Evolutionary conservation across 2,888 invertebrate species (phyloP).

Genomic region (Ophioninae sp.): DNA sequence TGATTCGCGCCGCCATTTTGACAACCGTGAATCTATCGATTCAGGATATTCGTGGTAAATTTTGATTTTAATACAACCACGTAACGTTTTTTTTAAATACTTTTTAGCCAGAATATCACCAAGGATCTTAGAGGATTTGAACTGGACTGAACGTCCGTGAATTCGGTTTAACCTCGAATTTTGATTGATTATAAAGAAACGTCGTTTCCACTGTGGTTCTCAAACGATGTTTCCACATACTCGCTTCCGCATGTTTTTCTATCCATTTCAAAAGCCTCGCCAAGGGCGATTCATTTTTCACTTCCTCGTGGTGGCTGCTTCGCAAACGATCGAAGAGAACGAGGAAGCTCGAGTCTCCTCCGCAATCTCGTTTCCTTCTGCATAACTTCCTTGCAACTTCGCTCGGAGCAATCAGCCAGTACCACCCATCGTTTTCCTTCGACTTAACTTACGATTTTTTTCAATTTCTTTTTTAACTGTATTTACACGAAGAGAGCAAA

Average conservation of each 20-base stretch:
- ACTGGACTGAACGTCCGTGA: background rate
- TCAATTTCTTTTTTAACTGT: background rate
- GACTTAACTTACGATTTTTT: background rate
- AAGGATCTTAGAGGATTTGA: background rate
- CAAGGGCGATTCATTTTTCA: background rate
- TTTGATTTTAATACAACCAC: background rate
- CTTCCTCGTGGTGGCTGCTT: conserved; percentile 3
- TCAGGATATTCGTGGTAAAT: conserved; percentile 10
- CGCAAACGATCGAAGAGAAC: background rate
- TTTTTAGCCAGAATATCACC: background rate
- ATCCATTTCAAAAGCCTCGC: background rate
- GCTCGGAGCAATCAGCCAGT: background rate
- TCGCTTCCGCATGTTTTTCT: background rate
- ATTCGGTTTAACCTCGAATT: background rate
- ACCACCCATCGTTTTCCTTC: background rate
- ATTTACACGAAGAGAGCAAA: background rate
- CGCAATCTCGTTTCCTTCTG: background rate
- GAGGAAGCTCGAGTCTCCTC: conserved; percentile 14
- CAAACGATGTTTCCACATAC: conserved; percentile 1
- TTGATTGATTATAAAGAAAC: background rate
- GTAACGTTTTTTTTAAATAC: background rate
- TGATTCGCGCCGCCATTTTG: conserved; percentile 38
- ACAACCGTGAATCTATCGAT: conserved; percentile 26
- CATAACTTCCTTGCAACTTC: background rate
- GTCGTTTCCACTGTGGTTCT: background rate